phyloP scores from a whole-genome alignment of 2,888 invertebrate genomes.

The Ommatoiulus sabulosus region DNA sequence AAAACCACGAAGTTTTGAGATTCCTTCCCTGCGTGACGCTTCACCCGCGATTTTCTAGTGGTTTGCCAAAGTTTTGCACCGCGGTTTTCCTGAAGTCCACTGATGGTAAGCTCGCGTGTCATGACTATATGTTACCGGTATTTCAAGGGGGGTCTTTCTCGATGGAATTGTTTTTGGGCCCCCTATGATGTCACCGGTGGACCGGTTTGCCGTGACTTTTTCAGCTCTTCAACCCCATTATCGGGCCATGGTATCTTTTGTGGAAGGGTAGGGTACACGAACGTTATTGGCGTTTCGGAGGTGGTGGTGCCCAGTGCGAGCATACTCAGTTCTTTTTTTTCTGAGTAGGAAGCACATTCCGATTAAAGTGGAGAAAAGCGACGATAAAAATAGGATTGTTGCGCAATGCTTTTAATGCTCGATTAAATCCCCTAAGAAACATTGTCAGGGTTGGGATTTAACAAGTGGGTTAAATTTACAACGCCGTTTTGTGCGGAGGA shows the following conservation, averaged over 20 bases:
- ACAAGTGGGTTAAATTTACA: conserved; percentile 37
- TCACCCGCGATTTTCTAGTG: not conserved
- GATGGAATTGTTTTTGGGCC: conserved; percentile 22
- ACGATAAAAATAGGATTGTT: conserved; percentile 1
- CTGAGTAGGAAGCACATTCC: not conserved
- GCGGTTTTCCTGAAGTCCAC: not conserved
- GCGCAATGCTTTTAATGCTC: not conserved
- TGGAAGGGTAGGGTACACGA: conserved; percentile 4
- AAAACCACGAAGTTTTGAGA: not conserved
- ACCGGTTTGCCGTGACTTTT: not conserved
- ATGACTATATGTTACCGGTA: not conserved
- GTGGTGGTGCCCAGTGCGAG: not conserved
- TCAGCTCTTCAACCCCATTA: not conserved
- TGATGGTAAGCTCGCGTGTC: not conserved
- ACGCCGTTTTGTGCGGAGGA: not conserved
- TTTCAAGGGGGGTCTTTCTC: not conserved
- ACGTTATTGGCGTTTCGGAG: not conserved
- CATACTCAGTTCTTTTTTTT: not conserved
- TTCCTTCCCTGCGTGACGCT: not conserved
- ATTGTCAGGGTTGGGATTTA: not conserved
- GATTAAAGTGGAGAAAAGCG: not conserved
- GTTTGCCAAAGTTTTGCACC: not conserved
- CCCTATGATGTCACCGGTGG: not conserved
- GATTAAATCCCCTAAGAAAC: not conserved
- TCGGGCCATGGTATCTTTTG: not conserved